Base-by-base conservation (phyloP, 2,888 invertebrate genomes). In the Sycophila texana region DNA sequence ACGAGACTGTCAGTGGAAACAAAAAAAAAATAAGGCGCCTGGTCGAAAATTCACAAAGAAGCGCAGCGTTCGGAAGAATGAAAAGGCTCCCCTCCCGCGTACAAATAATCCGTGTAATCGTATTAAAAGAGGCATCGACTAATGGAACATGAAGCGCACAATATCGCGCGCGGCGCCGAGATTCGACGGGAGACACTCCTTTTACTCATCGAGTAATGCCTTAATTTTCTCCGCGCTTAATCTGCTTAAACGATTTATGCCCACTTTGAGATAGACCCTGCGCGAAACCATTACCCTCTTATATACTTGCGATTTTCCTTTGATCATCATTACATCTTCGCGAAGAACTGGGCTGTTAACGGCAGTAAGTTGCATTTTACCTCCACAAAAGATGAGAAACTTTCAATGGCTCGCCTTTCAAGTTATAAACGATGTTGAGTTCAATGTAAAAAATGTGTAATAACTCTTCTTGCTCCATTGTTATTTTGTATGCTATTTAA, bases 241-340 rank as follows among this genome's bases (percentile, higher is more conserved):
- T 85, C 86, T 83, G 82, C 85, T 86, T 85, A 85, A 83, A 85
- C 81, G 83, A 85, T 85, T 84, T 84, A 83, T 82, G 74, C 80
- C 77, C 77, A 63, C 76, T 81, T 60, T 67, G 67, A 57, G 49
- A 5, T 30, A 66, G 63, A 67, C 53, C 26, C 61, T 63, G 47
- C 20, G 60, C 47, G 39, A 63, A 74, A 68, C 39, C 16, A 65
- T 30, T 68, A 30, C 47, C 26, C 60, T 49, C 66, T 49, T 16
- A 39, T n/a, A 18, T 53, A 47, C 60, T 39, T 53, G 68, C 39
- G 67, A 76, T 73, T 65, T 77, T 72, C 73, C 80, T 80, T 80
- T 80, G 76, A 80, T 76, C 76, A 76, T n/a, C 63, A n/a, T 20
- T 51, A 57, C 67, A 73, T 73, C 72, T 76, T 73, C 58, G 63